Conservation (phyloP, 2,797 vertebrate genomes). For the Ibycter americanus region DNA sequence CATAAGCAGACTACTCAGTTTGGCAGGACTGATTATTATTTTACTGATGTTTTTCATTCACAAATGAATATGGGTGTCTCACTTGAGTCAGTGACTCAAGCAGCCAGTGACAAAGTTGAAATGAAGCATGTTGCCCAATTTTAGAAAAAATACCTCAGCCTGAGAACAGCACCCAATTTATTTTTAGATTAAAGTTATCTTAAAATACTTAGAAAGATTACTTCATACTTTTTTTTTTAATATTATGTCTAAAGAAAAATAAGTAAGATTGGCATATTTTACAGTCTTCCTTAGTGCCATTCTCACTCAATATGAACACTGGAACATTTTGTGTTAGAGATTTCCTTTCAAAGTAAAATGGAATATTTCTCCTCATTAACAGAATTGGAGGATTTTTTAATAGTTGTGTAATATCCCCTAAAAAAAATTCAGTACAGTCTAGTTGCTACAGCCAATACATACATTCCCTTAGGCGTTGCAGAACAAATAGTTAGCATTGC, state of each 20-base stretch:
- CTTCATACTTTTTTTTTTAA: not conserved
- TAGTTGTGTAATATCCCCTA: not conserved
- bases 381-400: not conserved
- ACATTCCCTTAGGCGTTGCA: not conserved
- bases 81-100: not conserved
- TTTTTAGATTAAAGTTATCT: not conserved
- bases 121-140: not conserved
- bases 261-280: not conserved
- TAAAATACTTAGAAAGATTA: not conserved
- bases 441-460: not conserved
- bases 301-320: not conserved
- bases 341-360: constrained; percentile 1
- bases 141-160: not conserved
- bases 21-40: not conserved
- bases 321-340: not conserved
- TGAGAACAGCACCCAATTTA: not conserved
- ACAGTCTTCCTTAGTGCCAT: not conserved
- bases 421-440: not conserved
- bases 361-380: not conserved
- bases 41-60: not conserved
- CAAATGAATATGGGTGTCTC: not conserved
- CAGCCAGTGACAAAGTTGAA: not conserved
- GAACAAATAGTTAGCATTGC: not conserved
- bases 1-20: not conserved
- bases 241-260: not conserved